These are phyloP conservation scores for Sceloporus tristichus DNA, from an alignment of 2,113 vertebrate genomes.

Conservation along the genomic window DNA sequence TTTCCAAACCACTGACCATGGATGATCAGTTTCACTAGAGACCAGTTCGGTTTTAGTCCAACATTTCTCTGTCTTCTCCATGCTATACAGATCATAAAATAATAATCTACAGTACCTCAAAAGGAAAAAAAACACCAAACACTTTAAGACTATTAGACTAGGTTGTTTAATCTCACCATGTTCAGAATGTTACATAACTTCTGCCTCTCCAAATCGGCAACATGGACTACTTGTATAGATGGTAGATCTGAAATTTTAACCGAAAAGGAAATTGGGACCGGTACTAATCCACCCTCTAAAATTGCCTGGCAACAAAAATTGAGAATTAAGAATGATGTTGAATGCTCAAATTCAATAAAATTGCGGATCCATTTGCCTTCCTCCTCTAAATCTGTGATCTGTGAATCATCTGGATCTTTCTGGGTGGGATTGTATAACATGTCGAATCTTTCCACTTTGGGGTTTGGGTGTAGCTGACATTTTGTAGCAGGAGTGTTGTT, in stretches of 20 bases:
- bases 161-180: neutral
- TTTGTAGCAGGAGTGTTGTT: neutral
- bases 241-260: no score
- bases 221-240: no score
- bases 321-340: neutral
- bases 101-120: no score
- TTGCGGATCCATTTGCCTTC: neutral
- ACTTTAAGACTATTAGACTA: neutral
- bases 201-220: no score
- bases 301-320: no score
- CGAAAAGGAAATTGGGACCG: no score
- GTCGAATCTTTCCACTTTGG: neutral
- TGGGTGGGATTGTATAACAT: neutral
- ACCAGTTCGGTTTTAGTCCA: neutral
- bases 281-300: no score
- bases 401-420: neutral
- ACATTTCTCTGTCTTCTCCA: neutral
- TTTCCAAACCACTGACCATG: no score
- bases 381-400: neutral
- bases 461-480: no score
- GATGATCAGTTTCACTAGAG: no score
- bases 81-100: neutral
- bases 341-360: neutral
- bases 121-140: fast-evolving
- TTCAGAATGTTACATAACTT: no score